phyloP scores from a whole-genome alignment of 1,140 invertebrate species.

The Hyphantria cunea region DNA sequence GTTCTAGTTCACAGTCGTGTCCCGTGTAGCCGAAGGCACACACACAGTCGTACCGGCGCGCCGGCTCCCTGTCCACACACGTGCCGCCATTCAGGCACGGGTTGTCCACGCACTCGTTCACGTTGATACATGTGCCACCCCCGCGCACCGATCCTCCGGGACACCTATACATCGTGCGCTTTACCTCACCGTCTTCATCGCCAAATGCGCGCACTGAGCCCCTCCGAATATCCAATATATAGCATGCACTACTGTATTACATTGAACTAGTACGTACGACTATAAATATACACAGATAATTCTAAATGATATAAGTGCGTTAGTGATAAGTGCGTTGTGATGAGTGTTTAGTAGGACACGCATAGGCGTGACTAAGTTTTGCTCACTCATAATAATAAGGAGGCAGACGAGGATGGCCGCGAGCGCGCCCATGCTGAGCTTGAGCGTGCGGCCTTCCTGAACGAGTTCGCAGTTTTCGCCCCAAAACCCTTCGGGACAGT shows the following conservation, averaged over 20 bases:
- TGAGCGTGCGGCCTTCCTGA: conserved; percentile 95
- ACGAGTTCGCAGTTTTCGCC: conserved; percentile 96
- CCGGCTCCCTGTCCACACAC: conserved; percentile 87
- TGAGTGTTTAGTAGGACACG: conserved; percentile 49
- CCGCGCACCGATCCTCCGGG: conserved; percentile 85
- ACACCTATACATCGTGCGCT: conserved; percentile 83
- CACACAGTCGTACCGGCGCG: conserved; percentile 87
- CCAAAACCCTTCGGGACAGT: conserved; percentile 95
- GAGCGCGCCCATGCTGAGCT: conserved; percentile 95
- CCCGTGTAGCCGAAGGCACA: conserved; percentile 90
- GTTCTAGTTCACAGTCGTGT: conserved; percentile 89
- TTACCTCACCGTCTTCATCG: conserved; percentile 46
- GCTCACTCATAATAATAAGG: conserved; percentile 96
- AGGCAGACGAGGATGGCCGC: conserved; percentile 97
- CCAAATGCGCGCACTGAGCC: conserved; percentile 66
- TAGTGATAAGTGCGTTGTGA: conserved; percentile 43
- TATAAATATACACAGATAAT: conserved; percentile 60
- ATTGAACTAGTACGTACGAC: conserved; percentile 39
- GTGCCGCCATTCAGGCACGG: conserved; percentile 89
- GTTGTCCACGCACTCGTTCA: conserved; percentile 87
- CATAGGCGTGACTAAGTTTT: conserved; percentile 56
- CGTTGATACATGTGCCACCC: conserved; percentile 86
- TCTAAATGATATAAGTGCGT: conserved; percentile 54
- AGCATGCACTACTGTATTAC: conserved; percentile 63
- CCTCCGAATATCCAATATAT: conserved; percentile 31